A percentile compares a stretch with the other conserved stretches of the same genome.
Evolutionary conservation across 2,113 vertebrate genomes (phyloP).

Genomic region (Cepphus grylle): DNA sequence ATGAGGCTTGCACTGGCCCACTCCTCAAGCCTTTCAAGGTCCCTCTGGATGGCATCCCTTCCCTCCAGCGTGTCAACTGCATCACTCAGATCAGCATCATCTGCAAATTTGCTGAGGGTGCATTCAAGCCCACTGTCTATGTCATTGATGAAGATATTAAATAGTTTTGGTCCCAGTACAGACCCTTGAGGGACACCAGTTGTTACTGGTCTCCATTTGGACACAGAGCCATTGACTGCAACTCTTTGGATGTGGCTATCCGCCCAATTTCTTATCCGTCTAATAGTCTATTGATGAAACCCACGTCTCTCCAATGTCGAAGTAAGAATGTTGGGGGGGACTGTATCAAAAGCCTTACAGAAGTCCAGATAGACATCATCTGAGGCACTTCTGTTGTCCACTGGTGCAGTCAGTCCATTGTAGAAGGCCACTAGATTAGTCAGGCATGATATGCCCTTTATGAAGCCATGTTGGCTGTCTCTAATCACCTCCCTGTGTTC

Average conservation of each 20-base stretch:
- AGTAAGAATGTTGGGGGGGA: neutral
- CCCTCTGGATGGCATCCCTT: neutral
- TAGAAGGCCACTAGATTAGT: neutral
- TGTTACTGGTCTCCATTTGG: neutral
- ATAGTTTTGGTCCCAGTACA: neutral
- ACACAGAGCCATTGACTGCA: neutral
- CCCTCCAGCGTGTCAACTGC: neutral
- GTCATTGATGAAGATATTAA: neutral
- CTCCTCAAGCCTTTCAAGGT: neutral
- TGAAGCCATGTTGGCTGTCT: neutral
- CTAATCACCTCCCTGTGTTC: neutral
- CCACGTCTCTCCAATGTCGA: neutral
- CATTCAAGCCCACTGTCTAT: neutral
- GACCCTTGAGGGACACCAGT: neutral
- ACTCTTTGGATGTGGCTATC: neutral
- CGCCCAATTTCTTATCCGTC: neutral
- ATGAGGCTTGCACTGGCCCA: rapidly evolving
- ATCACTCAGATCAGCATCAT: neutral
- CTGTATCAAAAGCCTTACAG: neutral
- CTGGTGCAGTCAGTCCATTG: neutral
- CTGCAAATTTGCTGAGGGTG: neutral
- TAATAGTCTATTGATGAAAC: neutral
- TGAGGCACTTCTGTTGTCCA: neutral
- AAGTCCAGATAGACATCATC: neutral
- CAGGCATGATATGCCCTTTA: neutral